Evolutionary conservation across 1,140 invertebrate species (phyloP).

Genomic region (Hylaeus anthracinus): DNA sequence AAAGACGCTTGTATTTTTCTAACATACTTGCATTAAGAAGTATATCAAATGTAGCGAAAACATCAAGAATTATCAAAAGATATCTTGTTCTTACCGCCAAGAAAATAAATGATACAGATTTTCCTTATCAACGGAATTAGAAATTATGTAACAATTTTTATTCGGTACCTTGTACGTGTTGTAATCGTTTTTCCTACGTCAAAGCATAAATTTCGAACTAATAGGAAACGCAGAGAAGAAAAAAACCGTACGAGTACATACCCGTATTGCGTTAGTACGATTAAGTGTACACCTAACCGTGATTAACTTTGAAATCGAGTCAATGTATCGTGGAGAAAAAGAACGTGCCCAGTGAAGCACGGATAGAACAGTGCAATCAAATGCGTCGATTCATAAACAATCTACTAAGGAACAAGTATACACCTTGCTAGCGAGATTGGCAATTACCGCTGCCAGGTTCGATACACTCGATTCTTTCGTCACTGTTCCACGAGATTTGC

Average conservation of each 20-base stretch:
- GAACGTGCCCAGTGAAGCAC: conserved; percentile 18
- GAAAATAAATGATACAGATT: too few species aligned
- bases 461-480: conserved; percentile 30
- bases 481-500: not conserved
- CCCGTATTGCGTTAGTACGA: not conserved
- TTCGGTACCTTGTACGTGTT: not conserved
- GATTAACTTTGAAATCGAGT: conserved; percentile 22
- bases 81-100: too few species aligned
- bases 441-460: conserved; percentile 19
- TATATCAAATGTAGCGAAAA: too few species aligned
- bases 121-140: not conserved
- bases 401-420: not conserved
- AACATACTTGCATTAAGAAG: too few species aligned
- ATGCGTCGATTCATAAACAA: conserved; percentile 25
- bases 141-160: not conserved
- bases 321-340: conserved; percentile 8
- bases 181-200: not conserved
- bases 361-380: conserved; percentile 36
- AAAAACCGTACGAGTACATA: not conserved
- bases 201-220: not conserved
- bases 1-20: too few species aligned
- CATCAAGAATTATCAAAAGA: too few species aligned
- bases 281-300: too few species aligned
- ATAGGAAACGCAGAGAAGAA: not conserved
- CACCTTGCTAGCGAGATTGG: conserved; percentile 13